Percentiles rank a stretch among this genome's conserved stretches.
phyloP scores from a whole-genome alignment of 2,888 invertebrate species.

The Eucriotettix oculatus region DNA sequence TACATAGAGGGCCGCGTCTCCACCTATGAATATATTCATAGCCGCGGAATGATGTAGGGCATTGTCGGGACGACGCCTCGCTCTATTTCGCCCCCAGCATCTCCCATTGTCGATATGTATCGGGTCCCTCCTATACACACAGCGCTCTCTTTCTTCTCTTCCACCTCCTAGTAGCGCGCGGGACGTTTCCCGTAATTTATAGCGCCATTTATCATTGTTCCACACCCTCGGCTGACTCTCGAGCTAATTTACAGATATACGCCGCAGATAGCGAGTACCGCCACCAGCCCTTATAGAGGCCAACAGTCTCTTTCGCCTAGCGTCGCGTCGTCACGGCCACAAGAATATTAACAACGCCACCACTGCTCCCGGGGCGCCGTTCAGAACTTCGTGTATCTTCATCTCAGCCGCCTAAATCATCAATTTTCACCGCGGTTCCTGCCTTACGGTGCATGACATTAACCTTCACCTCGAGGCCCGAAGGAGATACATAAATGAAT shows the following conservation, averaged over 20 bases:
- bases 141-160: neutral
- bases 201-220: constrained; percentile 31
- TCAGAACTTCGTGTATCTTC: too few species aligned
- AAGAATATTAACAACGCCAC: too few species aligned
- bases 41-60: neutral
- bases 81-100: neutral
- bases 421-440: too few species aligned
- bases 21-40: neutral
- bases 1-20: neutral
- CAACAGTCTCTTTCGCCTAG: too few species aligned
- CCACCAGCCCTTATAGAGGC: neutral
- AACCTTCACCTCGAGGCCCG: too few species aligned
- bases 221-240: constrained; percentile 27
- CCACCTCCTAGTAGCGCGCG: neutral
- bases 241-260: constrained; percentile 40
- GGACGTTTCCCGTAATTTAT: constrained; percentile 24
- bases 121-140: constrained; percentile 17
- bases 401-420: too few species aligned
- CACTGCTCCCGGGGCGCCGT: too few species aligned
- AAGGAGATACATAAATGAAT: too few species aligned
- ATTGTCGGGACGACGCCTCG: neutral
- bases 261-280: constrained; percentile 23
- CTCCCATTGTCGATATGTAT: neutral
- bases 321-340: too few species aligned
- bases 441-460: too few species aligned